A percentile compares a stretch with the other conserved stretches of the same genome.
phyloP scores from a whole-genome alignment of 2,888 invertebrate species.

The Opisthograptis luteolata region DNA sequence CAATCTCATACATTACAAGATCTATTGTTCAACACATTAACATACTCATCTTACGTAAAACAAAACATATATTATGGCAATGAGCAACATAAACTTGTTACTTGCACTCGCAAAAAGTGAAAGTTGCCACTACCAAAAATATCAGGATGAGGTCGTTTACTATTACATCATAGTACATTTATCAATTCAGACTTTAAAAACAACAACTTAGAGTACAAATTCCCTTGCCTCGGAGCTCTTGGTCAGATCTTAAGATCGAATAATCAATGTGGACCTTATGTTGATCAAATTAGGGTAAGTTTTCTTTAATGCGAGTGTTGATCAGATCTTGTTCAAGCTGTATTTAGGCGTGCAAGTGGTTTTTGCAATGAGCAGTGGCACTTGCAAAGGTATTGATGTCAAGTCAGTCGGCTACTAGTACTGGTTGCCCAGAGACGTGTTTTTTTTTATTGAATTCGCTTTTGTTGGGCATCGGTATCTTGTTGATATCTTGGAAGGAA shows the following conservation, averaged over 20 bases:
- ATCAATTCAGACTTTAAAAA: conserved; percentile 28
- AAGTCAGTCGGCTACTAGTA: conserved; percentile 21
- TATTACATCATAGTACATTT: conserved; percentile 51
- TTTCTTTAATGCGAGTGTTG: conserved; percentile 12
- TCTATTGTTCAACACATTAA: conserved; percentile 12
- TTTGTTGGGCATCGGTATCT: no score
- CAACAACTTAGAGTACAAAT: conserved; percentile 17
- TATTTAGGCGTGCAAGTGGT: conserved; percentile 23
- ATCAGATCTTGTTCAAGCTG: conserved; percentile 2
- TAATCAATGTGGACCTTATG: conserved; percentile 7
- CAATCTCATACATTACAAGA: conserved; percentile 4
- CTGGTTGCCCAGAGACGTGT: conserved; percentile 19
- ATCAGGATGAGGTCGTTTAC: conserved; percentile 55
- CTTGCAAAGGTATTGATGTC: conserved; percentile 27
- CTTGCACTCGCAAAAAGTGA: conserved; percentile 60
- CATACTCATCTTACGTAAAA: conserved; percentile 21
- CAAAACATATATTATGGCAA: conserved; percentile 2
- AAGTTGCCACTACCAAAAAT: conserved; percentile 62
- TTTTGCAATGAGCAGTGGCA: conserved; percentile 33
- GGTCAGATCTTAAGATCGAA: not conserved
- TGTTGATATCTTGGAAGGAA: no score
- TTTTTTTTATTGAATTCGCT: conserved; percentile 1
- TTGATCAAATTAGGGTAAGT: conserved; percentile 4
- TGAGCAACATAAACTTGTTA: conserved; percentile 19
- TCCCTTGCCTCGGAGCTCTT: conserved; percentile 6